These are phyloP conservation scores for Lepus americanus DNA, from an alignment of 2,113 vertebrate genomes.

Conservation along the genomic window DNA sequence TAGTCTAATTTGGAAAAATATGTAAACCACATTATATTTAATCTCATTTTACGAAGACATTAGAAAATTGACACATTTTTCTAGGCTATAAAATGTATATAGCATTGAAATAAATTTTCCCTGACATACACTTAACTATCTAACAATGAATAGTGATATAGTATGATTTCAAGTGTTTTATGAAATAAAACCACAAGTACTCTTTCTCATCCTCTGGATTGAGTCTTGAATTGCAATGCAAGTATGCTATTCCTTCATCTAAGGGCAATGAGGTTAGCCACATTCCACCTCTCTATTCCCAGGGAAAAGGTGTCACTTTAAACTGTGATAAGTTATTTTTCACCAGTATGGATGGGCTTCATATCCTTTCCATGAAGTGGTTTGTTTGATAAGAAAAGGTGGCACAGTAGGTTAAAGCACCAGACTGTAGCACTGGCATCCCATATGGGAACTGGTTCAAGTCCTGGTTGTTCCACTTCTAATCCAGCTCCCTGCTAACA, in stretches of 20 bases:
- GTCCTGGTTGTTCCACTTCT: too few species aligned
- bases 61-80: too few species aligned
- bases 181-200: slow-evolving; percentile 43
- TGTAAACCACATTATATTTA: not conserved
- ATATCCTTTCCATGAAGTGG: slow-evolving; percentile 17
- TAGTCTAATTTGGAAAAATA: slow-evolving; percentile 16
- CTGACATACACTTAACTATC: not conserved
- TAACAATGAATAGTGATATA: not conserved
- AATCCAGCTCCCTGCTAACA: too few species aligned
- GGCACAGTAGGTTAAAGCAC: too few species aligned
- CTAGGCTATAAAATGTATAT: not conserved
- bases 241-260: not conserved
- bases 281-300: not conserved
- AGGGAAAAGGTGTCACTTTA: not conserved
- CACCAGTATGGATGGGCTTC: not conserved
- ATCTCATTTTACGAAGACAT: not conserved
- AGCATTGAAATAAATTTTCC: slow-evolving; percentile 10
- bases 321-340: not conserved
- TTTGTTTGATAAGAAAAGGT: not conserved
- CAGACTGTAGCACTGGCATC: not conserved
- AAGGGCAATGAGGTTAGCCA: not conserved
- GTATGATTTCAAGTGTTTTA: slow-evolving; percentile 18
- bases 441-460: not conserved
- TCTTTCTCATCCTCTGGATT: not conserved
- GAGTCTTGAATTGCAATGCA: slow-evolving; percentile 17